Evolutionary conservation across 2,888 invertebrate species (phyloP), one percentile per base, ranked within the genome.

Genomic region (Hofmannophila pseudospretella): DNA sequence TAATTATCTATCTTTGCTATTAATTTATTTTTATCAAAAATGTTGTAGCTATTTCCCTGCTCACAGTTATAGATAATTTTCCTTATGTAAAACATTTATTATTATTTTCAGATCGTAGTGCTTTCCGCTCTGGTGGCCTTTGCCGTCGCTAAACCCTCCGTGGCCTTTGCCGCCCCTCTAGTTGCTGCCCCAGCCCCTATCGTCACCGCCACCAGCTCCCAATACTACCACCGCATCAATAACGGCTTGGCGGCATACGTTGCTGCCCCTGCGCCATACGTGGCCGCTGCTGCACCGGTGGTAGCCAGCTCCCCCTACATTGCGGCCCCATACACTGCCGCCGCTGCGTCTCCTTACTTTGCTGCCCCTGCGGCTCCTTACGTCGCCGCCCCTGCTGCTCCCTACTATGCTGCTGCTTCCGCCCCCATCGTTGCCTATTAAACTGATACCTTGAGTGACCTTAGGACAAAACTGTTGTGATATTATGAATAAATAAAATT

Each of bases 131-230:
- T 84, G 30, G 60, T 80, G 49, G 78, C 80, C 42, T 47, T 82
- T 38, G 63, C 70, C 2, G 63, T 65, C 7, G 84, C 82, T 32
- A 82, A 84, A 49, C 82, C 81, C 0, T 50, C 63, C 2, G 44
- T 79, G 4, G 53, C 33, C 3, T 27, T 78, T 7, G 71, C 72
- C 42, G 72, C 74, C 10, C 54, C 65, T 0, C 34, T 76, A 5
- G 58, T 80, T 1, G 86, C 78, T 1, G 69, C 77, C 0, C 81
- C 85, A 1, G 79, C 82, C 1, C 84, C 89, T 0, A 73, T 89
- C 7, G 89, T 90, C 39, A 92, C 92, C 0, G 90, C 92, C 2
- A 88, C 88, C 55, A 92, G 92, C 71, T 91, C 91, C 12, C 92
- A 93, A 65, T 90, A 91, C 53, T 85, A 91, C 67, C 89, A 91